Conservation (phyloP, 2,888 invertebrate genomes). For the Cantharis nigra region DNA sequence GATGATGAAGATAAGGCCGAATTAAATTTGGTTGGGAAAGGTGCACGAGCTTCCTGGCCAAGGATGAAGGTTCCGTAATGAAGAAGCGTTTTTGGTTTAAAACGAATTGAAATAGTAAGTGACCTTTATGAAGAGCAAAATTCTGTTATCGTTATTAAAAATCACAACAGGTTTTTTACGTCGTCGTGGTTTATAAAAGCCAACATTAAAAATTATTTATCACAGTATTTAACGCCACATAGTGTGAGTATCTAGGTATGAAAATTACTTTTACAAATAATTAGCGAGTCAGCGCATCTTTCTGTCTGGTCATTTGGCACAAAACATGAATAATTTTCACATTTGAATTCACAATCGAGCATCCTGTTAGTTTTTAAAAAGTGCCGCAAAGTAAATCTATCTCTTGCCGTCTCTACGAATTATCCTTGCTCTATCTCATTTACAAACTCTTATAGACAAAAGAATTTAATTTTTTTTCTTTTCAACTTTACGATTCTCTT, state of each 20-base stretch:
- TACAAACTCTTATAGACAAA: constrained; percentile 10
- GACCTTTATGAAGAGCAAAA: neutral
- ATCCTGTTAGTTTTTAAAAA: constrained; percentile 41
- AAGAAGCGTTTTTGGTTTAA: neutral
- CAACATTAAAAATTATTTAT: constrained; percentile 37
- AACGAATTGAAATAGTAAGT: neutral
- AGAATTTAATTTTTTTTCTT: constrained; percentile 20
- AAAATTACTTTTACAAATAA: constrained; percentile 49
- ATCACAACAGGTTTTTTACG: neutral
- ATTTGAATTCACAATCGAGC: constrained; percentile 51
- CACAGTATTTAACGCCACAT: constrained; percentile 42
- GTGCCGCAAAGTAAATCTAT: constrained; percentile 21
- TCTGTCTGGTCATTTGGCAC: constrained; percentile 45
- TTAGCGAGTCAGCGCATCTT: constrained; percentile 48
- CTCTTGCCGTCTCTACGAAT: constrained; percentile 17
- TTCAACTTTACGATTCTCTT: constrained; percentile 19
- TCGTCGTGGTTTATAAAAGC: neutral
- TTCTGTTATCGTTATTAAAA: neutral
- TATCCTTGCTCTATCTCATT: constrained; percentile 17
- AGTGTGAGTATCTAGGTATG: constrained; percentile 49
- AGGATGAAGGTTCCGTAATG: neutral
- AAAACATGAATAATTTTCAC: constrained; percentile 52
- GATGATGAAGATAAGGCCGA: neutral
- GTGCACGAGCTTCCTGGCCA: neutral
- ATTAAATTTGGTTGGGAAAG: neutral